Evolutionary conservation across 2,888 invertebrate genomes (phyloP).

Genomic region (Meandrusa payeni): DNA sequence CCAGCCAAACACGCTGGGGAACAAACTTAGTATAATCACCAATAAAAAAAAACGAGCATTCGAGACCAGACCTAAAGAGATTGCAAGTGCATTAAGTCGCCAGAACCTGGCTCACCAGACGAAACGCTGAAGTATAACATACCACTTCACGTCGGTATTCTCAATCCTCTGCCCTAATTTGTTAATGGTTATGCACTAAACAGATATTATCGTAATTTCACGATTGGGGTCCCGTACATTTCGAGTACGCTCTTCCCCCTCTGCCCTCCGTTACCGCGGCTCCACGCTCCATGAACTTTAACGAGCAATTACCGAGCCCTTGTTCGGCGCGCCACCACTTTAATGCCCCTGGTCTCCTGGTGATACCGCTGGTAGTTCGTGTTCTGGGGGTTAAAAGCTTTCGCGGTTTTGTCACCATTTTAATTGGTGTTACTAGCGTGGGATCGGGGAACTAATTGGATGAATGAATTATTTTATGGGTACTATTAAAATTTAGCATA

Average conservation of each 20-base stretch:
- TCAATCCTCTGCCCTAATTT: constrained; percentile 12
- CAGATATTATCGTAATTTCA: constrained; percentile 22
- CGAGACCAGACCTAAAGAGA: too few species aligned
- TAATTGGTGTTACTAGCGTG: constrained; percentile 2
- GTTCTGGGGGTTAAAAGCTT: constrained; percentile 28
- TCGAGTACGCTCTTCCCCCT: constrained; percentile 33
- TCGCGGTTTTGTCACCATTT: constrained; percentile 17
- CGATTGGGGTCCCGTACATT: constrained; percentile 32
- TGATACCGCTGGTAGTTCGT: constrained; percentile 29
- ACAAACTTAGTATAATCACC: too few species aligned
- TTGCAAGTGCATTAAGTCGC: too few species aligned
- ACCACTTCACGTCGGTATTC: too few species aligned
- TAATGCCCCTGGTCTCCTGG: constrained; percentile 42
- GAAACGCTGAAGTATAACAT: too few species aligned
- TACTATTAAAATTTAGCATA: too few species aligned
- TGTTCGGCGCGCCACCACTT: constrained; percentile 40
- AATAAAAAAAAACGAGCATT: too few species aligned
- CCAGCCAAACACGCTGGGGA: too few species aligned
- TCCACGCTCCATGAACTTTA: constrained; percentile 65
- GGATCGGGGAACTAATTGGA: too few species aligned
- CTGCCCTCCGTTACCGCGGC: constrained; percentile 27
- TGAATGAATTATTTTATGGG: too few species aligned
- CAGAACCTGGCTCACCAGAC: too few species aligned
- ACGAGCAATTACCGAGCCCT: constrained; percentile 59
- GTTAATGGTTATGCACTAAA: constrained; percentile 9